Evolutionary conservation across 2,113 vertebrate species (phyloP).

Genomic region (Anser cygnoides): DNA sequence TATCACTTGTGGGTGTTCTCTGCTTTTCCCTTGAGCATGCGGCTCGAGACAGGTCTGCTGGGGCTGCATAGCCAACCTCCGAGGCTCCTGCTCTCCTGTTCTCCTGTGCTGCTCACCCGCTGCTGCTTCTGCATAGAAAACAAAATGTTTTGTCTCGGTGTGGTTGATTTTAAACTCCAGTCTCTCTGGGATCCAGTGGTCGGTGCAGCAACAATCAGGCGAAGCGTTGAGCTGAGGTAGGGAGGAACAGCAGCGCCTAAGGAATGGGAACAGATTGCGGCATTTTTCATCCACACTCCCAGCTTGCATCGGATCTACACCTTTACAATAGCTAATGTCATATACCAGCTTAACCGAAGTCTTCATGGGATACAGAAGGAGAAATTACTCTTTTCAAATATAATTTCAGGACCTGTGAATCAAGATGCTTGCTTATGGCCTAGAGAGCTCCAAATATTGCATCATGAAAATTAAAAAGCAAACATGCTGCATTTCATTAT

Average conservation of each 20-base stretch:
- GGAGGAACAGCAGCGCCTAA: background rate
- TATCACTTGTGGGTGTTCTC: rapidly evolving
- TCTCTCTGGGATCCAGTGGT: background rate
- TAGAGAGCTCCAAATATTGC: background rate
- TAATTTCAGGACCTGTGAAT: background rate
- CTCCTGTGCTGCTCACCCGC: background rate
- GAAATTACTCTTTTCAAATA: background rate
- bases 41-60: background rate
- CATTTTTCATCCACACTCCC: background rate
- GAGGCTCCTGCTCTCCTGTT: rapidly evolving
- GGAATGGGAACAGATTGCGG: background rate
- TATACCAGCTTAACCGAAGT: background rate
- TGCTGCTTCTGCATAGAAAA: background rate
- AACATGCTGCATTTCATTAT: background rate
- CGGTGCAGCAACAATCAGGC: background rate
- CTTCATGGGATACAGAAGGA: background rate
- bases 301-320: background rate
- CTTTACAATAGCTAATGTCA: background rate
- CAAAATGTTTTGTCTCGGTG: background rate
- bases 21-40: background rate
- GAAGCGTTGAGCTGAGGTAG: background rate
- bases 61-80: background rate
- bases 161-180: background rate
- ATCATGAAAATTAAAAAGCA: background rate
- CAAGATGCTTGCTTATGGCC: background rate